phyloP scores from a whole-genome alignment of 1,140 invertebrate genomes.

The Eufriesea mexicana region DNA sequence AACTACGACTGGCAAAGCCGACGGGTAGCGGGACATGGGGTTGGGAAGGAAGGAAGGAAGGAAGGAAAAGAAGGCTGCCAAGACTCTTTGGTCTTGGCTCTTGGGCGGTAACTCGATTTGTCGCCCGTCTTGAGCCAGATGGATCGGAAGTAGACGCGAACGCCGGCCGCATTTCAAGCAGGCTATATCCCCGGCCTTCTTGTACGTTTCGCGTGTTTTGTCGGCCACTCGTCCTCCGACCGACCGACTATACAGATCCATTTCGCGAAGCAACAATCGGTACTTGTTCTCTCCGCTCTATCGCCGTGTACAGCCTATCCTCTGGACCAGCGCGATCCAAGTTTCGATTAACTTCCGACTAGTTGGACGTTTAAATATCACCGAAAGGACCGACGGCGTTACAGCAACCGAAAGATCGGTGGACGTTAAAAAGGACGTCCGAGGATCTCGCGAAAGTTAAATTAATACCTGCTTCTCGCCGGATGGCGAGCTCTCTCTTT shows the following conservation, averaged over 20 bases:
- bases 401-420: neutral
- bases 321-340: neutral
- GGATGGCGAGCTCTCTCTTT: too few relatives aligned
- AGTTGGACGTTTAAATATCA: constrained; percentile 22
- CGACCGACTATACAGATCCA: constrained; percentile 8
- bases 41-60: constrained; percentile 55
- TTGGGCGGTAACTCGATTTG: constrained; percentile 76
- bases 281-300: constrained; percentile 3
- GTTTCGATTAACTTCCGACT: constrained; percentile 26
- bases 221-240: constrained; percentile 29
- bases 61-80: constrained; percentile 66
- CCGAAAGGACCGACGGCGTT: neutral
- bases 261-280: constrained; percentile 57
- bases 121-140: constrained; percentile 77
- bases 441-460: neutral
- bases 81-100: constrained; percentile 74
- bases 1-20: constrained; percentile 36
- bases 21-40: neutral
- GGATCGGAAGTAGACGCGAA: constrained; percentile 77
- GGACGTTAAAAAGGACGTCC: neutral
- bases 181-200: constrained; percentile 50
- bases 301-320: neutral
- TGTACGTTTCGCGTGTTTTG: constrained; percentile 53
- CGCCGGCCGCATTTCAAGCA: constrained; percentile 74
- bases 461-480: neutral